phyloP scores from a whole-genome alignment of 2,113 vertebrate species.

The Tricholaema leucomelas region DNA sequence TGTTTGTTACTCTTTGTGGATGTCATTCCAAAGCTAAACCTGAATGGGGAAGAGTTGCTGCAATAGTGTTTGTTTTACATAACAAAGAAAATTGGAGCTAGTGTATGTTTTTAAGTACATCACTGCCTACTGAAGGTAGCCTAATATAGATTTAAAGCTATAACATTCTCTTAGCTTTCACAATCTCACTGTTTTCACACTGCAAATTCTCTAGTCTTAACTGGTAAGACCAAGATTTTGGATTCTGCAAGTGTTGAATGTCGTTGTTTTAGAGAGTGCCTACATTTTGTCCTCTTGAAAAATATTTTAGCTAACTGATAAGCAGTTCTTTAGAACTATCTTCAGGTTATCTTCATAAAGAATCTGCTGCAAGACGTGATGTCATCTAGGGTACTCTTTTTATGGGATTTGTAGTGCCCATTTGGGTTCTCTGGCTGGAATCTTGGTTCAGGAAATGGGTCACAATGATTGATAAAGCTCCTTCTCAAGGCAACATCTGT shows the following conservation, averaged over 20 bases:
- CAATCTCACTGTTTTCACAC: neutral
- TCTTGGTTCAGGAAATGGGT: slow-evolving; percentile 41
- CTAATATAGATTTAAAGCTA: neutral
- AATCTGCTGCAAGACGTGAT: neutral
- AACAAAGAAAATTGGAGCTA: neutral
- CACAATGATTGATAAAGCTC: slow-evolving; percentile 15
- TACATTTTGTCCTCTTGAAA: neutral
- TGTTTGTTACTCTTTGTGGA: neutral
- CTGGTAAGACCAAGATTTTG: neutral
- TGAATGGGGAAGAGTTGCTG: neutral
- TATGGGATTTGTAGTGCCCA: neutral
- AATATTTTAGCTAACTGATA: neutral
- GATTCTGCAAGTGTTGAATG: neutral
- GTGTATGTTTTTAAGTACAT: neutral
- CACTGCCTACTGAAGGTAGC: neutral
- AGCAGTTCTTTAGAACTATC: neutral
- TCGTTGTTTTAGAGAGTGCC: neutral
- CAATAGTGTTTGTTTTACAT: neutral
- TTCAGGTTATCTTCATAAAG: neutral
- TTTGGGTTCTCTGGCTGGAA: slow-evolving; percentile 22
- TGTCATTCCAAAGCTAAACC: neutral
- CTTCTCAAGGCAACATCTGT: slow-evolving; percentile 36
- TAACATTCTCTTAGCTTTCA: neutral
- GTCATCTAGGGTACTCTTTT: neutral
- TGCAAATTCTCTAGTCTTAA: neutral